Conservation (phyloP, 1,140 invertebrate species). For the Procambarus clarkii region DNA sequence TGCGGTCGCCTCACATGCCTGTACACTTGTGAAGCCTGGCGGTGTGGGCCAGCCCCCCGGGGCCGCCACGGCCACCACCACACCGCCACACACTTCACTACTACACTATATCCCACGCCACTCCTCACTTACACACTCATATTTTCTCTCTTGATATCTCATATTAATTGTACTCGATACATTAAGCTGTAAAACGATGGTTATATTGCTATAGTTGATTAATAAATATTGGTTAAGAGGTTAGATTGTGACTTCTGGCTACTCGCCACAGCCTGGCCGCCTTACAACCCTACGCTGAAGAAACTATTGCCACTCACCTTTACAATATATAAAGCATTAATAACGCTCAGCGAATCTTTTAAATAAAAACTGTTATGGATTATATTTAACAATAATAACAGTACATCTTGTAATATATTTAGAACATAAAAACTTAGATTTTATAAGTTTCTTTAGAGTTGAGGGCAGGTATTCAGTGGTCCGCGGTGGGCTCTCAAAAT, state of each 20-base stretch:
- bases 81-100: neutral
- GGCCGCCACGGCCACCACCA: neutral
- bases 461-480: slow-evolving; percentile 45
- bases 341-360: neutral
- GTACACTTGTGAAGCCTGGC: slow-evolving; percentile 47
- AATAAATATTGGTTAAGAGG: neutral
- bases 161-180: neutral
- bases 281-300: slow-evolving; percentile 28
- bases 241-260: neutral
- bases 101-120: neutral
- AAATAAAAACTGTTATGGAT: neutral
- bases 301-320: slow-evolving; percentile 60
- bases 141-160: neutral
- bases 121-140: neutral
- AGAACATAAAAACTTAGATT: neutral
- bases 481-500: slow-evolving; percentile 32
- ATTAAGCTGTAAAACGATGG: too few relatives aligned
- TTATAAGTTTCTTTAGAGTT: slow-evolving; percentile 22
- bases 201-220: too few relatives aligned
- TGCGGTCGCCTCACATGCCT: slow-evolving; percentile 41
- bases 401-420: neutral
- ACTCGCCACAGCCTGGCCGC: neutral
- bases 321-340: neutral
- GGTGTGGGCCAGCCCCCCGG: neutral
- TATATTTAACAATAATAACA: neutral